phyloP scores from a whole-genome alignment of 2,797 vertebrate species.

The Danio tinwini region DNA sequence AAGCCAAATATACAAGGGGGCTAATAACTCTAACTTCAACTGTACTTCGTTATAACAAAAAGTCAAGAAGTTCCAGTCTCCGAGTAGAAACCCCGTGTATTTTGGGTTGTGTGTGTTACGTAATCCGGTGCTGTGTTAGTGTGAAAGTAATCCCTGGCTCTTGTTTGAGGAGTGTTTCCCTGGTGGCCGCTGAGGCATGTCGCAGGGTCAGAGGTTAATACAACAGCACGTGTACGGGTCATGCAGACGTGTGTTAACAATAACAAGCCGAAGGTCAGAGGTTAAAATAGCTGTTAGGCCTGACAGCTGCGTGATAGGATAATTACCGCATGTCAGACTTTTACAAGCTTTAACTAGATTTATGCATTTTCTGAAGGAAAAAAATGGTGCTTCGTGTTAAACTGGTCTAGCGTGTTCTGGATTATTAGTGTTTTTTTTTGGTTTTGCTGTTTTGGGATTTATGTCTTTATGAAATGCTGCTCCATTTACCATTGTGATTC shows the following conservation, averaged over 20 bases:
- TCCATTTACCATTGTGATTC: too few relatives aligned
- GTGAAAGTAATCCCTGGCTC: conserved; percentile 39
- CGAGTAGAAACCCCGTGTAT: background rate
- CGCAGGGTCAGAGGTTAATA: conserved; percentile 55
- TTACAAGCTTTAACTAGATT: conserved; percentile 5
- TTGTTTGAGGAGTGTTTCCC: conserved; percentile 43
- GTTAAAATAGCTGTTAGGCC: conserved; percentile 53
- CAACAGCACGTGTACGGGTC: conserved; percentile 41
- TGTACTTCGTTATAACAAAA: background rate
- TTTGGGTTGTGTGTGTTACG: background rate
- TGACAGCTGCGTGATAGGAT: conserved; percentile 26
- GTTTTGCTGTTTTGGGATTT: background rate
- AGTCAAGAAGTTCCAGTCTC: background rate
- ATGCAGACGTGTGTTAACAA: conserved; percentile 45
- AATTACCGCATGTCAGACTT: conserved; percentile 19
- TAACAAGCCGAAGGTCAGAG: conserved; percentile 52
- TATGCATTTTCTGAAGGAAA: background rate
- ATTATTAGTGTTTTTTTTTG: background rate
- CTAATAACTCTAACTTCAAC: too few relatives aligned
- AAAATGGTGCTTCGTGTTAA: background rate
- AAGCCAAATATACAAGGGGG: too few relatives aligned
- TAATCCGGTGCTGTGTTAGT: conserved; percentile 11
- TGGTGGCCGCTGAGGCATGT: conserved; percentile 48
- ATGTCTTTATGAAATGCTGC: too few relatives aligned
- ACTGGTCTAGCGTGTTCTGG: background rate